Base-by-base conservation (phyloP, 2,888 invertebrate genomes). In the Netelia fuscicornis region DNA sequence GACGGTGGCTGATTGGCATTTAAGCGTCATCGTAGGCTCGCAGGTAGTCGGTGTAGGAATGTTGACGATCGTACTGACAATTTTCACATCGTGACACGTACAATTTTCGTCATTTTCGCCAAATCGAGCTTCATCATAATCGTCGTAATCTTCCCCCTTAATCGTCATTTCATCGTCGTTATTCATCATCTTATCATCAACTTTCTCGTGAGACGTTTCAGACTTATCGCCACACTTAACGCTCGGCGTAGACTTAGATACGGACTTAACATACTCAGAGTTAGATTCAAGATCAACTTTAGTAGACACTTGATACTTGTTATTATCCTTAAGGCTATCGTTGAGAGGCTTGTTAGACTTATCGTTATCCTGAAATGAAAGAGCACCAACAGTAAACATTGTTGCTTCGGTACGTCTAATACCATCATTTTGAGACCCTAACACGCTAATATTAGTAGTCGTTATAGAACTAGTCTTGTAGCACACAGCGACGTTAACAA, bases 301-400 rank as follows among this genome's bases (percentile, higher is more conserved):
- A 88, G 88, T 87, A 87, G 90, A 89, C 90, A 89, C 90, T 90
- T 90, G 91, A 92, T 90, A 91, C 87, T 91, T 91, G 89, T 92
- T 91, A 90, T 88, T 86, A 85, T 83, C 85, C 88, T 89, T 90
- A 88, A 70, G 84, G 81, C 70, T 86, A 87, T 87, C 87, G 81
- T 88, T 87, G 86, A 87, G 87, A 88, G 88, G 88, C 88, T 87
- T 87, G 89, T 89, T 89, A 89, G 89, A 93, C 91, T 92, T 93
- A 93, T 92, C 89, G 90, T 94, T 94, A 94, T 94, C 94, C 94
- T 94, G 94, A 94, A 93, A 93, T 93, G 93, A 94, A 94, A 94
- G 94, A 94, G 94, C 94, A 94, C 94, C 94, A 94, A 93, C 94
- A 93, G 93, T 94, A 92, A 91, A 93, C 90, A 93, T 94, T 93